Conservation (phyloP, 2,113 vertebrate genomes). For the Lepus americanus region DNA sequence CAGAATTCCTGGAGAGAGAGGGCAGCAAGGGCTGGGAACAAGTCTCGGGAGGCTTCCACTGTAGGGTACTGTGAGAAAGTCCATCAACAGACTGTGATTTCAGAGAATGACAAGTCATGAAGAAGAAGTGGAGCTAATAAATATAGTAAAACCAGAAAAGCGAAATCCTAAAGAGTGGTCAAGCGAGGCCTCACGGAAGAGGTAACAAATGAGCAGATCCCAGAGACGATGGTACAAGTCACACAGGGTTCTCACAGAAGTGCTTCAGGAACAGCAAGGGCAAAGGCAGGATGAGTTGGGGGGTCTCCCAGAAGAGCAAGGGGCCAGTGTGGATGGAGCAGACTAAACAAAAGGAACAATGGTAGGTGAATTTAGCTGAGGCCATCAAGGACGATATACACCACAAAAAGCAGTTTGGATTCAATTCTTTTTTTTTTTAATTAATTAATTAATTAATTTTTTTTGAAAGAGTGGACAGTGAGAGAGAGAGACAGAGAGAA, state of each 20-base stretch:
- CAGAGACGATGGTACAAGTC: neutral
- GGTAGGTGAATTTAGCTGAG: neutral
- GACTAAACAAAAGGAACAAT: neutral
- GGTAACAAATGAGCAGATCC: neutral
- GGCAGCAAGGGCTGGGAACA: neutral
- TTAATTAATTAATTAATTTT: no score
- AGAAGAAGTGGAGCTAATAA: neutral
- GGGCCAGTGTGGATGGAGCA: neutral
- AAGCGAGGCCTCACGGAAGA: neutral
- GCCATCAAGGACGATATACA: neutral
- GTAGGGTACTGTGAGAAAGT: neutral
- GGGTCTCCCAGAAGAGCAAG: neutral
- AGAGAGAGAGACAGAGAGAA: no score
- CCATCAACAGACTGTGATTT: neutral
- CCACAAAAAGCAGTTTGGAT: neutral
- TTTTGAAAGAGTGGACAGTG: no score
- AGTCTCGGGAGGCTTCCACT: neutral
- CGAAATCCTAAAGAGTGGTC: neutral
- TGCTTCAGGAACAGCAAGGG: neutral
- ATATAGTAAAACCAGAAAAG: neutral
- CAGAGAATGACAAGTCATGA: neutral
- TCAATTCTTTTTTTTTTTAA: neutral
- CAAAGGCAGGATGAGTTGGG: neutral
- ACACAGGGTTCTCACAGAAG: neutral
- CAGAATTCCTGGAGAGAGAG: neutral